Evolutionary conservation across 2,113 vertebrate species (phyloP), one percentile per base, ranked within the genome.

Genomic region (Sigmodon hispidus): DNA sequence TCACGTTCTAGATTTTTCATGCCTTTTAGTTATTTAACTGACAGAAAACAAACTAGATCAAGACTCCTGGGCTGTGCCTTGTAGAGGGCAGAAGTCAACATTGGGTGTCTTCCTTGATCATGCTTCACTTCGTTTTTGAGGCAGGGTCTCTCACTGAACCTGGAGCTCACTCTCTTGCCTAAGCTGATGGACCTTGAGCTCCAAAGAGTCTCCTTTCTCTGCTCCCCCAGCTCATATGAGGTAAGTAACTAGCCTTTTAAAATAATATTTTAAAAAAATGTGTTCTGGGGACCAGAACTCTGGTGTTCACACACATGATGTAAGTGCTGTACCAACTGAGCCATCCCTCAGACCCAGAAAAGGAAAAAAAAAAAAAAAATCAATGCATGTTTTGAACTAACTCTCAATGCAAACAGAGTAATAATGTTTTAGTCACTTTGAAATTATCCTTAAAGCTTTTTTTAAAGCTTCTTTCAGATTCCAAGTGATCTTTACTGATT

Each of bases 391-490:
- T 79, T 84, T 86, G 3, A 31, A 67, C 29, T 45, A 55, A 63
- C 55, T 96, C 50, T 43, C 81, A 52, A 69, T 63, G 59, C 22
- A 88, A 81, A 85, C 70, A 86, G 31, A 34, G 92, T 96, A n/a
- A 24, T 57, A 84, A 90, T 17, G 43, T n/a, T 93, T 93, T 69
- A n/a, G n/a, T 72, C 57, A 91, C 15, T 92, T 87, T 43, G 84
- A 91, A 94, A 85, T 83, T 55, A 95, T 80, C 61, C 26, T 76
- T 72, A 92, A 96, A 67, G 63, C n/a, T 7, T 85, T 92, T 48
- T 76, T 1, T 67, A n/a, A n/a, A 17, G 0, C 17, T 57, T 57
- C 55, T 57, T 57, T 57, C 55, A 57, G 55, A 57, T 86, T 57
- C 29, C 86, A 29, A 73, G 61, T 31, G 83, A 94, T 17, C 77